Evolutionary conservation across 1,140 invertebrate genomes (phyloP), one percentile per base, ranked within the genome.

Genomic region (Formica exsecta): DNA sequence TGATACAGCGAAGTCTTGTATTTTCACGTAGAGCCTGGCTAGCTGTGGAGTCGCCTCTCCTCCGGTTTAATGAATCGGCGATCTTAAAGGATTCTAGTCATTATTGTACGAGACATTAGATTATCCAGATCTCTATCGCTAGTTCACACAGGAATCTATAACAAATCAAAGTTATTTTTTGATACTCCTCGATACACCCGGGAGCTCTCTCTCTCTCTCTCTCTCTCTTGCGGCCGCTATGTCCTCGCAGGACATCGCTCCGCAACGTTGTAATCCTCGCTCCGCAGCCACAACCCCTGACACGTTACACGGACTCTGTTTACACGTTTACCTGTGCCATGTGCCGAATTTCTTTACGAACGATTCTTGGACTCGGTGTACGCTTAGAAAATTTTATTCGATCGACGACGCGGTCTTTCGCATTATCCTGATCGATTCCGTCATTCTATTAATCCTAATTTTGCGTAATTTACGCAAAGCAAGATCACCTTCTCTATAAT

Each of bases 1-100:
- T 9, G 7, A 19, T 13, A 62, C 11, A 16, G 25, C 11, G n/a
- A 25, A 66, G 41, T 19, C 41, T 65, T 25, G 32, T 68, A 70
- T 68, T 70, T 81, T 44, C 13, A 13, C 4, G 66, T 61, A n/a
- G n/a, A 70, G 25, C n/a, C 29, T 22, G 25, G 36, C 16, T 38
- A 32, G 64, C 19, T 70, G 13, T 70, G 5, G 64, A 80, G 54
- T 83, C 79, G 68, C 54, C 54, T 73, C 54, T n/a, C n/a, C 25
- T 74, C 25, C 38, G 68, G 38, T 48, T 70, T 61, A 74, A 61
- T 32, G 32, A 74, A 83, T 83, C 68, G 54, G 41, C 57, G 73
- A 61, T 85, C 66, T 74, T 74, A 73, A 89, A 81, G 44, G 54
- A 89, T 89, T 89, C 88, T 89, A 89, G 88, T 89, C 88, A 89